Percentiles rank a stretch among this genome's conserved stretches.
These are phyloP conservation scores for Ctenoplectra terminalis DNA, from an alignment of 1,140 invertebrate genomes.

Conservation along the genomic window DNA sequence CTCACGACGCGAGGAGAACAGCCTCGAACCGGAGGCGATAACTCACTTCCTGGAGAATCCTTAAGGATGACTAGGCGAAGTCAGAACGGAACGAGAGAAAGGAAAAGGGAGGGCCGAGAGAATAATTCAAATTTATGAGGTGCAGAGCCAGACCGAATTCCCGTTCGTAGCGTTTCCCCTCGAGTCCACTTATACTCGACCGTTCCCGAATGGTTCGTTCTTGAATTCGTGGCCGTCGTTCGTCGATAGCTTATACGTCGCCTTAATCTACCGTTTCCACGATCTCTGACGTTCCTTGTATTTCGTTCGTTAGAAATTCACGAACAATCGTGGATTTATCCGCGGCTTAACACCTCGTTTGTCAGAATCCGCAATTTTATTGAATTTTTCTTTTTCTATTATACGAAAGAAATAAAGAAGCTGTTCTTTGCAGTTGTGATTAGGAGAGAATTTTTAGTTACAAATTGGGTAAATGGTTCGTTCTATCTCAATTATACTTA, in stretches of 20 bases:
- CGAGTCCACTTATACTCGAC: constrained; percentile 72
- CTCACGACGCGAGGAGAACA: constrained; percentile 30
- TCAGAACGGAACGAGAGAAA: constrained; percentile 48
- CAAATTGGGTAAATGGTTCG: no score
- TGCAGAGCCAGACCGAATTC: constrained; percentile 73
- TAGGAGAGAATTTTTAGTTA: constrained; percentile 15
- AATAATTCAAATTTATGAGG: constrained; percentile 75
- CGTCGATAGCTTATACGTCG: constrained; percentile 49
- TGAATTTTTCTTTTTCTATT: background rate
- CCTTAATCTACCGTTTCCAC: constrained; percentile 57
- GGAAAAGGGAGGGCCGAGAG: constrained; percentile 40
- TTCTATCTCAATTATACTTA: no score
- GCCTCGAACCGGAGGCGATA: constrained; percentile 50
- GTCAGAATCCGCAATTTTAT: background rate
- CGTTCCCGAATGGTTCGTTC: constrained; percentile 46
- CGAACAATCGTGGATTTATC: background rate
- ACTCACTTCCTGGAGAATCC: constrained; percentile 66
- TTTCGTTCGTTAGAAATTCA: constrained; percentile 29
- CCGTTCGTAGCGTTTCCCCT: constrained; percentile 58
- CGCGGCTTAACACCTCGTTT: background rate
- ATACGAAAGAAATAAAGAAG: background rate
- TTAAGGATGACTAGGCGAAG: constrained; percentile 63
- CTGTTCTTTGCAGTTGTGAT: background rate
- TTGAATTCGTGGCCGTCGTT: constrained; percentile 29
- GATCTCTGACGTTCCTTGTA: constrained; percentile 13